These are phyloP conservation scores for Malaclemys terrapin DNA, from an alignment of 2,113 vertebrate genomes.

Conservation along the genomic window DNA sequence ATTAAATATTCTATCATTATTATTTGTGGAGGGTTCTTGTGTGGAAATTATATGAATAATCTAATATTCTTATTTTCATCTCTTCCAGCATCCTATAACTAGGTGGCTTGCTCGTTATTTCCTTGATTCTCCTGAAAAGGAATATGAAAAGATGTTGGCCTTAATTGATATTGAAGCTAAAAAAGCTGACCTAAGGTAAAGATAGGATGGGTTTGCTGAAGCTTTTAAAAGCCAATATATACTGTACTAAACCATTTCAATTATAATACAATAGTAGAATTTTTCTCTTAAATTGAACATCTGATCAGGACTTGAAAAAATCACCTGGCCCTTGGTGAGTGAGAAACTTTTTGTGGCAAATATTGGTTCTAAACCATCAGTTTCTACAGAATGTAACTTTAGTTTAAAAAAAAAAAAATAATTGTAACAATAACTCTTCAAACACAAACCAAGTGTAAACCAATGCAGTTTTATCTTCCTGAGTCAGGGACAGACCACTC, in stretches of 20 bases:
- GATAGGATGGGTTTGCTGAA: neutral
- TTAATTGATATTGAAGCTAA: conserved; percentile 83
- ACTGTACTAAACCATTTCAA: neutral
- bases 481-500: neutral
- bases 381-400: neutral
- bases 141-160: conserved; percentile 93
- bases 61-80: neutral
- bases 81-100: conserved; percentile 92
- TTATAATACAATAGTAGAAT: neutral
- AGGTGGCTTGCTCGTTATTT: conserved; percentile 88
- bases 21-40: neutral
- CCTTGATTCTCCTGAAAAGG: conserved; percentile 87
- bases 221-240: neutral
- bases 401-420: neutral
- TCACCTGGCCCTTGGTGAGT: neutral
- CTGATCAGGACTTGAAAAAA: neutral
- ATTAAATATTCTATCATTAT: neutral
- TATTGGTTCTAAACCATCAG: neutral
- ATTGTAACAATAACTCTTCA: neutral
- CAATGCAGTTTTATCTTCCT: neutral
- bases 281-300: neutral
- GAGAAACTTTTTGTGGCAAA: neutral
- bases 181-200: conserved; percentile 89
- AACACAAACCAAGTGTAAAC: neutral
- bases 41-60: neutral